These are phyloP conservation scores for Ochropacha duplaris DNA, from an alignment of 2,888 invertebrate genomes.

Conservation along the genomic window DNA sequence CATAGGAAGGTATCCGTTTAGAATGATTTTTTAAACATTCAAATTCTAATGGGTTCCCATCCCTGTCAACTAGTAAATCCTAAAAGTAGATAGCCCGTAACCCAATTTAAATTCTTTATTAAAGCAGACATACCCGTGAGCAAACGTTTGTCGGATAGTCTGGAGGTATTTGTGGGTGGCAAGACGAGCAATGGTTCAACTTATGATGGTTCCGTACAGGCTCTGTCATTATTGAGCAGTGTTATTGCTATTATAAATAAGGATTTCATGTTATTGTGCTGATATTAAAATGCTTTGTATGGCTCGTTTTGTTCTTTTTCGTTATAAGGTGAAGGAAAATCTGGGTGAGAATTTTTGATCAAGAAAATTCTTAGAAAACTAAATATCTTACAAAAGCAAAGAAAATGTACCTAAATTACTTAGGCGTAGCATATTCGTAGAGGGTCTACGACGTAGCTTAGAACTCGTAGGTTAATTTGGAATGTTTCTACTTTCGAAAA, in stretches of 20 bases:
- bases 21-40: no score
- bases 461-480: no score
- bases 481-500: no score
- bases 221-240: conserved; percentile 75
- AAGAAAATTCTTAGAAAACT: no score
- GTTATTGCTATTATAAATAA: conserved; percentile 80
- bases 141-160: conserved; percentile 7
- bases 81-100: no score
- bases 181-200: conserved; percentile 20
- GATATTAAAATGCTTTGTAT: conserved; percentile 77
- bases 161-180: conserved; percentile 11
- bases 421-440: neutral
- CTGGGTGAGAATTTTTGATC: neutral
- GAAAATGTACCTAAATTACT: neutral
- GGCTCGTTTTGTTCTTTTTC: conserved; percentile 23
- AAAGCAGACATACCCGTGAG: conserved; percentile 17
- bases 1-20: no score
- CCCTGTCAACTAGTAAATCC: no score
- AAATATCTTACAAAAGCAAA: no score
- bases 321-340: neutral
- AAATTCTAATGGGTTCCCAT: no score
- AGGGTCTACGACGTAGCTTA: neutral
- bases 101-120: no score
- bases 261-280: conserved; percentile 67
- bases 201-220: conserved; percentile 44